Evolutionary conservation across 2,888 invertebrate genomes (phyloP).

Genomic region (Plutella xylostella): DNA sequence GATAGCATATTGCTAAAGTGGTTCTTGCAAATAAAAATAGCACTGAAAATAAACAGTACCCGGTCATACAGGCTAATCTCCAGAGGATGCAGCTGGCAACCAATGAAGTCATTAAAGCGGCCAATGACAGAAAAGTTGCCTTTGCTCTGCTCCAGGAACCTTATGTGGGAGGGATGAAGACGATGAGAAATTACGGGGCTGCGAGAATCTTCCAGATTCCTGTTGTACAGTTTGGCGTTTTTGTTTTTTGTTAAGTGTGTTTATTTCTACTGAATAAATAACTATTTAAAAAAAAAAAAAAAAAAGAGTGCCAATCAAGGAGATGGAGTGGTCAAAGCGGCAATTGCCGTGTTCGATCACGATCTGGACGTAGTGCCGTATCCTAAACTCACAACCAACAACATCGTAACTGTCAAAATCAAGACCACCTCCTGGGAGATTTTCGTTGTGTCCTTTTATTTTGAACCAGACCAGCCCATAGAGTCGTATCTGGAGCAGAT

Average conservation of each 20-base stretch:
- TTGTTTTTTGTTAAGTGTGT: no score
- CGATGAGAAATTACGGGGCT: slow-evolving; percentile 1
- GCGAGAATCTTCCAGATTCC: slow-evolving; percentile 6
- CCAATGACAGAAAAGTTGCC: neutral
- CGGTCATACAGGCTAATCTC: slow-evolving; percentile 10
- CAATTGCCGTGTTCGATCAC: neutral
- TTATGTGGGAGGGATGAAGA: slow-evolving; percentile 7
- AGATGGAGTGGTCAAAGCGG: slow-evolving; percentile 1
- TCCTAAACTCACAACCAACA: neutral
- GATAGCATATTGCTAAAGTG: slow-evolving; percentile 4
- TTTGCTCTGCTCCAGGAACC: slow-evolving; percentile 14
- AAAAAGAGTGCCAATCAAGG: neutral
- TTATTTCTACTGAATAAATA: no score
- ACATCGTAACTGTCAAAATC: neutral
- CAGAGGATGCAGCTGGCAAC: slow-evolving; percentile 10
- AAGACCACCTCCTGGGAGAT: neutral
- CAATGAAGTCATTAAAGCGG: slow-evolving; percentile 6
- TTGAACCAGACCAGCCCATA: neutral
- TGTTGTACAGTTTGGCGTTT: no score
- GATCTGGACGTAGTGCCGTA: neutral
- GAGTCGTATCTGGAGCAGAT: neutral
- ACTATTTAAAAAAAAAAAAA: no score
- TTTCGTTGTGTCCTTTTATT: neutral
- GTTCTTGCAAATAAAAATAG: neutral
- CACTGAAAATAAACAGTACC: neutral